Percentiles rank a stretch among this genome's conserved stretches.
Evolutionary conservation across 2,113 vertebrate species (phyloP).

Genomic region (Gambusia affinis): DNA sequence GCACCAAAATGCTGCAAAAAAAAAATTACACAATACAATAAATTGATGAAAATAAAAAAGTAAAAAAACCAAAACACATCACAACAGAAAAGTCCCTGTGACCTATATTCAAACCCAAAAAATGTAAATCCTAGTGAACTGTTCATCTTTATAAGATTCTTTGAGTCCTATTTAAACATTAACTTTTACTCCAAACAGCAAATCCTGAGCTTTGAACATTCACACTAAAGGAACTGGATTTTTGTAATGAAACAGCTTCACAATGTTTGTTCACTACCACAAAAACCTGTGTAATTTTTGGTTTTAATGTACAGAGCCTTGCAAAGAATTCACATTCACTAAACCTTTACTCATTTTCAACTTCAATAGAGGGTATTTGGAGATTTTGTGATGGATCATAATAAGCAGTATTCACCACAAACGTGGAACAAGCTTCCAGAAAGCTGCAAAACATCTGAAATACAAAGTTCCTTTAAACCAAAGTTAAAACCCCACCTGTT

Average conservation of each 20-base stretch:
- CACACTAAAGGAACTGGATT: not conserved
- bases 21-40: too few relatives aligned
- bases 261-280: not conserved
- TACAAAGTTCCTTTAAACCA: too few relatives aligned
- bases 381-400: not conserved
- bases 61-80: too few relatives aligned
- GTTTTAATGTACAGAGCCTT: not conserved
- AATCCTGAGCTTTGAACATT: not conserved
- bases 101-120: not conserved
- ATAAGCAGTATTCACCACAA: not conserved
- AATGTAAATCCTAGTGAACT: not conserved
- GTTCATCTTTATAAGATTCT: not conserved
- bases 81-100: too few relatives aligned
- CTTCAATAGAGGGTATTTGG: not conserved
- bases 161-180: not conserved
- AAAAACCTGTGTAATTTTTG: not conserved
- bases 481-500: too few relatives aligned
- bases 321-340: not conserved
- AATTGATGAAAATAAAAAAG: too few relatives aligned
- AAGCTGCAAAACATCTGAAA: too few relatives aligned
- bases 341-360: not conserved
- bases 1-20: too few relatives aligned
- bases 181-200: not conserved
- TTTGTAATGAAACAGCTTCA: not conserved
- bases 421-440: too few relatives aligned